Percentiles rank a stretch among this genome's conserved stretches.
Evolutionary conservation across 2,888 invertebrate species (phyloP).

Genomic region (Dysmachus trigonus): DNA sequence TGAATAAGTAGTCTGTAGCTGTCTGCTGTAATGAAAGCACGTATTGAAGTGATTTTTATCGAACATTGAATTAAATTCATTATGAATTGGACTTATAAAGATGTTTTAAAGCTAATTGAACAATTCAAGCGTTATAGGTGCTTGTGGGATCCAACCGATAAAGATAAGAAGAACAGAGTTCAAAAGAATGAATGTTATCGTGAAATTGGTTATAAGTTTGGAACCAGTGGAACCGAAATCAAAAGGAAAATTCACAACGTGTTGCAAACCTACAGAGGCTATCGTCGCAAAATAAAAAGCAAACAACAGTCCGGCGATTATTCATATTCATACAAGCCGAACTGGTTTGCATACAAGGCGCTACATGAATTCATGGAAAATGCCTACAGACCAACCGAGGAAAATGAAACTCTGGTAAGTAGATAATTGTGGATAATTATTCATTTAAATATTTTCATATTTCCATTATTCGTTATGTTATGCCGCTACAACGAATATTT

Average conservation of each 20-base stretch:
- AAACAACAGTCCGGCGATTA: not conserved
- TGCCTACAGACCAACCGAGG: not conserved
- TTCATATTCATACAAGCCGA: not conserved
- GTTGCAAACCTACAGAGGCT: not conserved
- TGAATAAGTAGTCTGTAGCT: not conserved
- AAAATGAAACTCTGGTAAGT: not conserved
- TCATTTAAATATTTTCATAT: not conserved
- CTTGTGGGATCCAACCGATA: not conserved
- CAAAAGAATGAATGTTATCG: not conserved
- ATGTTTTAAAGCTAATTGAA: not conserved
- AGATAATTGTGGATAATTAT: not conserved
- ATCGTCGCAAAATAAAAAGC: not conserved
- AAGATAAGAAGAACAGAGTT: not conserved
- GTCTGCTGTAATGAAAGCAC: not conserved
- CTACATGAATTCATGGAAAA: not conserved
- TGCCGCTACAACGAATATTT: too few relatives aligned
- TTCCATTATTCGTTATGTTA: not conserved
- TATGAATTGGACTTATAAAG: not conserved
- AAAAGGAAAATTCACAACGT: not conserved
- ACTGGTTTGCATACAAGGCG: not conserved
- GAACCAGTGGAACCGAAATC: not conserved
- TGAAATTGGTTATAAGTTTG: not conserved
- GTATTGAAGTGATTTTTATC: not conserved
- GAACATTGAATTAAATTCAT: not conserved
- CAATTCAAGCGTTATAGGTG: not conserved